Conservation (phyloP, 1,140 invertebrate genomes). For the Drosophila lacertosa region DNA sequence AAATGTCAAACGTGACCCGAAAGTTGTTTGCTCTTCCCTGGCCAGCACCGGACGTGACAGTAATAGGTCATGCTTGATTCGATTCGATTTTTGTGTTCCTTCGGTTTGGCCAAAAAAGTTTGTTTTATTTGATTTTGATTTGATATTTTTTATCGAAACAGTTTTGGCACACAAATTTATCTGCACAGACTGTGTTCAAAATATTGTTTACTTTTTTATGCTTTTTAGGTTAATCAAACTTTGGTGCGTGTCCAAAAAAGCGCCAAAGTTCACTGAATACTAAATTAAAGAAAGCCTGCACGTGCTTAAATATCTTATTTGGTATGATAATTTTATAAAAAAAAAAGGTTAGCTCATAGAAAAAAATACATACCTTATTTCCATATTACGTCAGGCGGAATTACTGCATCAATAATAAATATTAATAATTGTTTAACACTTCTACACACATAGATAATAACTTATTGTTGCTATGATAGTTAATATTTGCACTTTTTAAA, state of each 20-base stretch:
- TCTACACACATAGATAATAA: not conserved
- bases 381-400: constrained; percentile 8
- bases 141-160: constrained; percentile 59
- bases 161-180: constrained; percentile 54
- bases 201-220: constrained; percentile 56
- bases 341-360: not conserved
- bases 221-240: constrained; percentile 38
- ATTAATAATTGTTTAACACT: not conserved
- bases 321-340: not conserved
- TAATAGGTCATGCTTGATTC: constrained; percentile 74
- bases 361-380: constrained; percentile 24
- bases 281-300: too few species aligned
- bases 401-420: not conserved
- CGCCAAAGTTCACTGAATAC: not conserved
- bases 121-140: constrained; percentile 73
- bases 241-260: constrained; percentile 11
- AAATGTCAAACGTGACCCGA: constrained; percentile 72
- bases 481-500: not conserved
- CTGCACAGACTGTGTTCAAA: constrained; percentile 30
- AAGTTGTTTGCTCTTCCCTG: constrained; percentile 59
- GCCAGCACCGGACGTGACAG: constrained; percentile 64
- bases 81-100: constrained; percentile 33
- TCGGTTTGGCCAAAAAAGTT: constrained; percentile 51
- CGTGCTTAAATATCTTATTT: too few species aligned
- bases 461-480: not conserved